Evolutionary conservation across 2,113 vertebrate genomes (phyloP).

Genomic region (Penelope pileata): DNA sequence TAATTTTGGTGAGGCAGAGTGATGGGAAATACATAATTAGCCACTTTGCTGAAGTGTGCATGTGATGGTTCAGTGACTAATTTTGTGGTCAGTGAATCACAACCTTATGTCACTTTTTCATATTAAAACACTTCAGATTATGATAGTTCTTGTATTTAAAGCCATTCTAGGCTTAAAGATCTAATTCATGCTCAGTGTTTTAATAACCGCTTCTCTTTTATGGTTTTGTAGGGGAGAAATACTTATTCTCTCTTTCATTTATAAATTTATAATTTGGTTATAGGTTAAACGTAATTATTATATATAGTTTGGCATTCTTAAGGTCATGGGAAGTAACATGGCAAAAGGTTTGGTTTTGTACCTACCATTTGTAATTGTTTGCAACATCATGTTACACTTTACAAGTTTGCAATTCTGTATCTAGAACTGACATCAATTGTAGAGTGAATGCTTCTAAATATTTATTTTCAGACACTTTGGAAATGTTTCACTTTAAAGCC

Average conservation of each 20-base stretch:
- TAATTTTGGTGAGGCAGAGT: slow-evolving; percentile 30
- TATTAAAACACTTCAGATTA: slow-evolving; percentile 20
- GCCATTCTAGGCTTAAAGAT: neutral
- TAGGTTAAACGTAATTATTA: neutral
- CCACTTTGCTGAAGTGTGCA: slow-evolving; percentile 3
- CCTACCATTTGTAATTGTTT: neutral
- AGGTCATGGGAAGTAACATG: neutral
- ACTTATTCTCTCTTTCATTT: neutral
- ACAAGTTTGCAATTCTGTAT: neutral
- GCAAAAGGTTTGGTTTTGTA: neutral
- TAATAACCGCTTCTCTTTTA: neutral
- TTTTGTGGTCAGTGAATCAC: slow-evolving; percentile 55
- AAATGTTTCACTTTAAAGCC: neutral
- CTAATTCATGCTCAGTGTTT: neutral
- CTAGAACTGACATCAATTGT: neutral
- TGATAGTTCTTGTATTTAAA: slow-evolving; percentile 13
- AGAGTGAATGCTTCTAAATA: neutral
- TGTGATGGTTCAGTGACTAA: slow-evolving; percentile 21
- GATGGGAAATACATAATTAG: slow-evolving; percentile 27
- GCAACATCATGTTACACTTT: neutral
- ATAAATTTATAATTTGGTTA: neutral
- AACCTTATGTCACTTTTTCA: slow-evolving; percentile 16
- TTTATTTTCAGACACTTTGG: neutral
- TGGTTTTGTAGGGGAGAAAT: neutral
- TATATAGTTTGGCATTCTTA: neutral